phyloP scores from a whole-genome alignment of 2,888 invertebrate species.

The Mycalesis mineus region DNA sequence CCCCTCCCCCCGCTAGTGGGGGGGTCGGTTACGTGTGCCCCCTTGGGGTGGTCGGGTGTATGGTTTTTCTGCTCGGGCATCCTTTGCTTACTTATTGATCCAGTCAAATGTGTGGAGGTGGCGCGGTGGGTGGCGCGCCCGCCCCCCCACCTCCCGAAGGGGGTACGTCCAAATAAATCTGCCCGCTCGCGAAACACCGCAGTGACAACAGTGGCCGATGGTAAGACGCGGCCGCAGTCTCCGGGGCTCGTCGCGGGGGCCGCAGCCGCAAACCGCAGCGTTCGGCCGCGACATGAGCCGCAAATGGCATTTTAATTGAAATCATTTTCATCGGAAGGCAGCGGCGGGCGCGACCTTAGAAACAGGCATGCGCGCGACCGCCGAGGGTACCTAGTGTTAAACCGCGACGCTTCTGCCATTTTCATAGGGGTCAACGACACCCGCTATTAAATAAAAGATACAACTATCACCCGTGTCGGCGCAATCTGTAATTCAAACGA shows the following conservation, averaged over 20 bases:
- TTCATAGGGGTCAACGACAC: conserved; percentile 65
- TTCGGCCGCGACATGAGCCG: conserved; percentile 19
- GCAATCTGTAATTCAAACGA: conserved; percentile 18
- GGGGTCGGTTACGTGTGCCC: conserved; percentile 79
- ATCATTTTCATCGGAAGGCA: conserved; percentile 60
- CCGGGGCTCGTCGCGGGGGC: conserved; percentile 33
- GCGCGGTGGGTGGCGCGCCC: conserved; percentile 73
- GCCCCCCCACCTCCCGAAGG: conserved; percentile 62
- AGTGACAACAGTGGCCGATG: conserved; percentile 75
- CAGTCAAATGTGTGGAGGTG: conserved; percentile 80
- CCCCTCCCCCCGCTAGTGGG: conserved; percentile 76
- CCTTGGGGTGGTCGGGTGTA: conserved; percentile 77
- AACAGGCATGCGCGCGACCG: conserved; percentile 72
- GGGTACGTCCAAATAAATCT: conserved; percentile 80
- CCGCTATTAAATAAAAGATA: conserved; percentile 50
- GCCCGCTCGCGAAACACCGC: conserved; percentile 79
- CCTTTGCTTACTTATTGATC: conserved; percentile 81
- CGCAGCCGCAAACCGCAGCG: conserved; percentile 11
- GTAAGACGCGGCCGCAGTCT: conserved; percentile 76
- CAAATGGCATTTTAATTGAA: conserved; percentile 61
- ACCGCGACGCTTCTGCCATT: conserved; percentile 60
- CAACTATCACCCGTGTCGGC: conserved; percentile 35
- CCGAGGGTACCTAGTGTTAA: conserved; percentile 56
- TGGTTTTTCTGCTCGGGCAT: conserved; percentile 80
- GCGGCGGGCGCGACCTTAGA: conserved; percentile 62